These are phyloP conservation scores for Pimpla rufipes DNA, from an alignment of 2,888 invertebrate genomes.

Conservation along the genomic window DNA sequence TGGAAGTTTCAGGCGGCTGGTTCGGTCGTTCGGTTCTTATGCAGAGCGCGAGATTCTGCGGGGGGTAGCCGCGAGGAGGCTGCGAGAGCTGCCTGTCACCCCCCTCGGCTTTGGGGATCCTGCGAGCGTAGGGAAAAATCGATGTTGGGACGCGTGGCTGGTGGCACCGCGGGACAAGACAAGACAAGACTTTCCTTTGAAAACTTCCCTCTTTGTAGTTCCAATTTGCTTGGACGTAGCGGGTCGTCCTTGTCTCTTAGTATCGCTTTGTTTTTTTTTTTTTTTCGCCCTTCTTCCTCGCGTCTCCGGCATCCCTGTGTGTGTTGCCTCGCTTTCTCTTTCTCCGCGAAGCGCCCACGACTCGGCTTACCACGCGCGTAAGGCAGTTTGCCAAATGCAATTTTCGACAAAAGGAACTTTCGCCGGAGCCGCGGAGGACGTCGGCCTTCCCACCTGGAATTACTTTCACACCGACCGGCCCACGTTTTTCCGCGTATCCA, in stretches of 20 bases:
- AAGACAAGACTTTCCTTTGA: slow-evolving; percentile 52
- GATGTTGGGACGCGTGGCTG: slow-evolving; percentile 22
- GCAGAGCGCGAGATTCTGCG: slow-evolving; percentile 15
- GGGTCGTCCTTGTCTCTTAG: slow-evolving; percentile 60
- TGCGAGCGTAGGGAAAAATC: slow-evolving; percentile 19
- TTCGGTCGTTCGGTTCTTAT: slow-evolving; percentile 1
- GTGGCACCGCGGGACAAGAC: slow-evolving; percentile 17
- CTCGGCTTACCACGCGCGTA: slow-evolving; percentile 66
- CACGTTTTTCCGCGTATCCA: slow-evolving; percentile 36
- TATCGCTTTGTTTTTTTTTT: slow-evolving; percentile 65
- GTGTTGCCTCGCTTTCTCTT: slow-evolving; percentile 36
- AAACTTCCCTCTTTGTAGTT: slow-evolving; percentile 66
- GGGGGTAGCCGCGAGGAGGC: background rate
- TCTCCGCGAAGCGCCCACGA: slow-evolving; percentile 48
- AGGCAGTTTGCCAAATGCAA: slow-evolving; percentile 75
- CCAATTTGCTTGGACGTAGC: slow-evolving; percentile 64
- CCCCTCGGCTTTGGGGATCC: slow-evolving; percentile 40
- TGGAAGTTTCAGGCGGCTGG: slow-evolving; percentile 17
- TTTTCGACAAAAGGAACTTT: slow-evolving; percentile 66
- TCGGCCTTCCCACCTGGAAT: slow-evolving; percentile 67
- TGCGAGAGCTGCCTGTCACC: slow-evolving; percentile 10
- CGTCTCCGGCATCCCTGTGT: slow-evolving; percentile 49
- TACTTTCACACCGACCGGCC: slow-evolving; percentile 67
- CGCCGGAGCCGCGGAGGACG: slow-evolving; percentile 33
- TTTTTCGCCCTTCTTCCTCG: slow-evolving; percentile 57